Evolutionary conservation across 2,888 invertebrate species (phyloP), one percentile per base, ranked within the genome.

Genomic region (Furcula furcula): DNA sequence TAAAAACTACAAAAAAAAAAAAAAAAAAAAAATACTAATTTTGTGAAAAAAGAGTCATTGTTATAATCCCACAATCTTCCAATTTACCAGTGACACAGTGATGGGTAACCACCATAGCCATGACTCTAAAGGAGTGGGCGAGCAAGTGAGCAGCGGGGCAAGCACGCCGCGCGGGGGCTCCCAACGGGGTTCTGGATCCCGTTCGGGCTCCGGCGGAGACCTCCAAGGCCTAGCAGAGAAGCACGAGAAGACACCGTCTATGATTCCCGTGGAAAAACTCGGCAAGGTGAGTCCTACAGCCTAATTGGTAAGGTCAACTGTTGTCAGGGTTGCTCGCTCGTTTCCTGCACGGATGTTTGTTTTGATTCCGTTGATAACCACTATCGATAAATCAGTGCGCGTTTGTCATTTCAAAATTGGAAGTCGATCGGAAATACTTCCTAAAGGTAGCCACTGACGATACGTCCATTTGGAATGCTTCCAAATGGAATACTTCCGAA

Each of bases 261-360:
- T 95, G 70, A 86, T 93, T 50, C 94, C 95, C 7, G 89, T 95
- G 31, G 95, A 95, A 68, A 94, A 93, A 78, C 86, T 95, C 30
- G 92, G 93, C 44, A 94, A 95, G 91, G 94, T 94, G 74, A 75
- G 68, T 50, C 13, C 31, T 19, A 20, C 22, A 13, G 13, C 37
- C 53, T 32, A 40, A 44, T 37, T 42, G 29, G 43, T 49, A 53
- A 54, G 52, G 57, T 49, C 42, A 48, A 40, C 36, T 40, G 46
- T 37, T 31, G 38, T 59, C 71, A 61, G 53, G 60, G 61, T 55
- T 63, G 51, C 34, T 27, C 36, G 26, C 32, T 52, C 54, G 56
- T 65, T 58, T 56, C 52, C 56, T 60, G 47, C 32, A 34, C 30
- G 36, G 27, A 48, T 62, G 46, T 58, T 62, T 65, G 59, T 46